Conservation (phyloP, 2,888 invertebrate species). For the Cephus runcator region DNA sequence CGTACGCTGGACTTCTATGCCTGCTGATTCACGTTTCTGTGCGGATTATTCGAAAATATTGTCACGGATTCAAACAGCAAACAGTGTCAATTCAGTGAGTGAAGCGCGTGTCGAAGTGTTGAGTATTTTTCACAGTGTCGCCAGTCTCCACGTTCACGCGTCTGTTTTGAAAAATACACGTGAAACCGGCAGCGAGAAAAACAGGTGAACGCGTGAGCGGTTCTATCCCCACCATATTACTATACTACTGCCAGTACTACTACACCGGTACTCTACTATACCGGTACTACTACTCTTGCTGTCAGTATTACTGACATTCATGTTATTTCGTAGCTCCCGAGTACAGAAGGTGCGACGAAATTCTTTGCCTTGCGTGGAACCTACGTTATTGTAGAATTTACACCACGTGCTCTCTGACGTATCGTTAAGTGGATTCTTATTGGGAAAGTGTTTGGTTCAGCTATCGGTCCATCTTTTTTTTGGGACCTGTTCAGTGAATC, state of each 20-base stretch:
- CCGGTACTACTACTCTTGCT: neutral
- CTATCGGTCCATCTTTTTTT: neutral
- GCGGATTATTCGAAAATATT: neutral
- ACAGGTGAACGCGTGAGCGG: constrained; percentile 30
- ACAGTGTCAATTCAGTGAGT: neutral
- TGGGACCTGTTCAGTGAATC: neutral
- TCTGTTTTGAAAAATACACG: constrained; percentile 2
- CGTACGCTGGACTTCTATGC: neutral
- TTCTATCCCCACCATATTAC: neutral
- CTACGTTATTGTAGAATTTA: neutral
- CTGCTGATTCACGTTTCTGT: neutral
- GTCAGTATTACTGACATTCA: neutral
- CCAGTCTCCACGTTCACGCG: neutral
- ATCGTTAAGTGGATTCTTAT: neutral
- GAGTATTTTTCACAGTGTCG: neutral
- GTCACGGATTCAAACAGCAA: neutral
- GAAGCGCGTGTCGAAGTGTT: neutral
- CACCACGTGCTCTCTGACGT: neutral
- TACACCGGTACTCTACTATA: neutral
- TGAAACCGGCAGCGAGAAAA: constrained; percentile 22
- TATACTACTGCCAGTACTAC: neutral
- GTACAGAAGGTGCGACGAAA: neutral
- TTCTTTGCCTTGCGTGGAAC: neutral
- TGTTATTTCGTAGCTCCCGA: neutral
- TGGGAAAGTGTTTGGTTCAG: neutral